These are phyloP conservation scores for Tholera decimalis DNA, from an alignment of 2,888 invertebrate species.

Conservation along the genomic window DNA sequence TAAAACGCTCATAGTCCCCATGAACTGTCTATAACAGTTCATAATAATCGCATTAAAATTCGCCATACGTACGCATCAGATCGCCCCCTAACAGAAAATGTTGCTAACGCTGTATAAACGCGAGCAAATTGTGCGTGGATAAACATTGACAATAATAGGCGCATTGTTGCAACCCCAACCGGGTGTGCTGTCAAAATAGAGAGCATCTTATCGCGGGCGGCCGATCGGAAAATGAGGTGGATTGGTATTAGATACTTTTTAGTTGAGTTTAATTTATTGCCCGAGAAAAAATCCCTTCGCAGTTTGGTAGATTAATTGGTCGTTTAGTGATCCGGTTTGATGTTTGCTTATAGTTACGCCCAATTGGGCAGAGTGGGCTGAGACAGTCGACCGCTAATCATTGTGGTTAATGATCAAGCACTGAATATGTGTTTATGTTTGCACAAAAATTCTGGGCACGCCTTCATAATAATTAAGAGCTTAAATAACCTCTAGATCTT, in stretches of 20 bases:
- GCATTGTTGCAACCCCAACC: constrained; percentile 84
- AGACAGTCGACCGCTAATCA: constrained; percentile 25
- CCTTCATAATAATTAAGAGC: constrained; percentile 2
- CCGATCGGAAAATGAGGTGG: constrained; percentile 70
- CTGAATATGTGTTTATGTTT: constrained; percentile 21
- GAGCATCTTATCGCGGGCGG: constrained; percentile 59
- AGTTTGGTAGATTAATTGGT: constrained; percentile 7
- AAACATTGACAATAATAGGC: constrained; percentile 87
- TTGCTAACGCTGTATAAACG: constrained; percentile 88
- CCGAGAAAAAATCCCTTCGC: constrained; percentile 14
- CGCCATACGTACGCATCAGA: constrained; percentile 59
- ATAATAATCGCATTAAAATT: constrained; percentile 79
- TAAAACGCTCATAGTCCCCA: constrained; percentile 55
- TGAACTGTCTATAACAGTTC: constrained; percentile 58
- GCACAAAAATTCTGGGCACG: constrained; percentile 19
- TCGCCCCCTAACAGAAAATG: constrained; percentile 73
- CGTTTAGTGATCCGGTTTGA: constrained; percentile 22
- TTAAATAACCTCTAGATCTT: neutral
- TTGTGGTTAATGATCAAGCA: constrained; percentile 14
- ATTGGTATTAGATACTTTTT: constrained; percentile 60
- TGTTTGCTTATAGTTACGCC: constrained; percentile 29
- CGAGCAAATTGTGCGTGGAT: constrained; percentile 90
- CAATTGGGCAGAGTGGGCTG: constrained; percentile 29
- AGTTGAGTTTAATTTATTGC: constrained; percentile 32
- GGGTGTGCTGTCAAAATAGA: constrained; percentile 68